A percentile compares a stretch with the other conserved stretches of the same genome.
phyloP scores from a whole-genome alignment of 2,888 invertebrate genomes.

The Eretmocerus hayati region DNA sequence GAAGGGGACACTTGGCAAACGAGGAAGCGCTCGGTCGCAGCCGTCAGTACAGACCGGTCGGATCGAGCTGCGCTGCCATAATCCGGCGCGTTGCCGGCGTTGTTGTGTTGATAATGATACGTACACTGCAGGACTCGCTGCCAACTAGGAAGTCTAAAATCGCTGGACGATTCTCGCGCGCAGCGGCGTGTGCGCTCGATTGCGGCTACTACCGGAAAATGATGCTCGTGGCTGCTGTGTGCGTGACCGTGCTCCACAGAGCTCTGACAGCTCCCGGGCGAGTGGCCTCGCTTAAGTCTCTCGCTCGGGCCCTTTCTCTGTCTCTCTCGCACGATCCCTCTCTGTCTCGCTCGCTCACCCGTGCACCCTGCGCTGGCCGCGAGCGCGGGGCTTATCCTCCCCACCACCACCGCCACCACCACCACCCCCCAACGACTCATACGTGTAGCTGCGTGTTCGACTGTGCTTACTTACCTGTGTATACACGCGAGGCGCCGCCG shows the following conservation, averaged over 20 bases:
- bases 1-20: too few species aligned
- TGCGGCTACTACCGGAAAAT: constrained; percentile 32
- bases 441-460: too few species aligned
- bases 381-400: too few species aligned
- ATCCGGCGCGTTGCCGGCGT: constrained; percentile 10
- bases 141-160: too few species aligned
- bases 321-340: constrained; percentile 2
- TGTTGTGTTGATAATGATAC: too few species aligned
- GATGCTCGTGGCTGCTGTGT: constrained; percentile 36
- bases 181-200: not conserved
- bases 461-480: too few species aligned
- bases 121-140: too few species aligned
- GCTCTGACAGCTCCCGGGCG: constrained; percentile 48
- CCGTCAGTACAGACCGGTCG: constrained; percentile 40
- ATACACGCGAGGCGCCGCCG: too few species aligned
- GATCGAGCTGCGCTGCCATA: constrained; percentile 33
- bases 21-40: too few species aligned
- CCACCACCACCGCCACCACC: too few species aligned
- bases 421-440: too few species aligned
- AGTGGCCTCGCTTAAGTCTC: constrained; percentile 48
- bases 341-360: not conserved
- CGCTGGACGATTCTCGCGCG: constrained; percentile 5
- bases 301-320: constrained; percentile 22
- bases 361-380: not conserved
- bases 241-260: constrained; percentile 48